Conservation (phyloP, 2,888 invertebrate species). For the Cepaea hortensis region DNA sequence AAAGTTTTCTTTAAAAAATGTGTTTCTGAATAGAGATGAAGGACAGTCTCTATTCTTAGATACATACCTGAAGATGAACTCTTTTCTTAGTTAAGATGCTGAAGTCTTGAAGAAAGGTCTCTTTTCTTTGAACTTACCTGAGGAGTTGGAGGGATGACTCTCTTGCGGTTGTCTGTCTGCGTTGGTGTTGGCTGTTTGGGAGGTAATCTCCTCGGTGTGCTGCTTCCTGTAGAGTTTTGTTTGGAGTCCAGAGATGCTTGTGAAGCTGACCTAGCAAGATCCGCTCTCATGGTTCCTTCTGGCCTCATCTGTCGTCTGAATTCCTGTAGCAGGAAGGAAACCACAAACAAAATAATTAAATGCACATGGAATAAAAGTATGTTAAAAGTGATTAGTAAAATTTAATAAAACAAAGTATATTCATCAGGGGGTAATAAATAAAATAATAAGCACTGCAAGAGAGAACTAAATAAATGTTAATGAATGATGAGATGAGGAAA, state of each 20-base stretch:
- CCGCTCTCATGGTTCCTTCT: conserved; percentile 60
- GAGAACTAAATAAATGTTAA: no score
- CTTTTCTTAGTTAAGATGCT: no score
- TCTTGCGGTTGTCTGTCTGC: conserved; percentile 22
- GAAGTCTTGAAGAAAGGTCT: no score
- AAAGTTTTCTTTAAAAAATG: no score
- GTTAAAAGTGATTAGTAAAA: not conserved
- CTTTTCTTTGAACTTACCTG: conserved; percentile 13
- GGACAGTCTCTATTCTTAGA: no score
- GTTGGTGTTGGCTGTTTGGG: conserved; percentile 23
- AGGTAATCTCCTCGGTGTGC: conserved; percentile 46
- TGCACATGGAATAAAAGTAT: not conserved
- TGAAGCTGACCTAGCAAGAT: conserved; percentile 64
- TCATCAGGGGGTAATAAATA: no score
- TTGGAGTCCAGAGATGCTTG: conserved; percentile 60
- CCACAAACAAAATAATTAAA: not conserved
- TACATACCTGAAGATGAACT: no score
- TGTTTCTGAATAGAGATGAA: no score
- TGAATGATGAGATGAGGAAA: no score
- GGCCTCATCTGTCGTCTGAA: conserved; percentile 66
- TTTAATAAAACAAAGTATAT: not conserved
- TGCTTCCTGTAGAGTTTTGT: conserved; percentile 49
- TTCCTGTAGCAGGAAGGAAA: conserved; percentile 56
- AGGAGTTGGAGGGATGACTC: not conserved
- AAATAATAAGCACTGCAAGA: no score